These are phyloP conservation scores for Drosophila affinis DNA, from an alignment of 2,888 invertebrate species.

Conservation along the genomic window DNA sequence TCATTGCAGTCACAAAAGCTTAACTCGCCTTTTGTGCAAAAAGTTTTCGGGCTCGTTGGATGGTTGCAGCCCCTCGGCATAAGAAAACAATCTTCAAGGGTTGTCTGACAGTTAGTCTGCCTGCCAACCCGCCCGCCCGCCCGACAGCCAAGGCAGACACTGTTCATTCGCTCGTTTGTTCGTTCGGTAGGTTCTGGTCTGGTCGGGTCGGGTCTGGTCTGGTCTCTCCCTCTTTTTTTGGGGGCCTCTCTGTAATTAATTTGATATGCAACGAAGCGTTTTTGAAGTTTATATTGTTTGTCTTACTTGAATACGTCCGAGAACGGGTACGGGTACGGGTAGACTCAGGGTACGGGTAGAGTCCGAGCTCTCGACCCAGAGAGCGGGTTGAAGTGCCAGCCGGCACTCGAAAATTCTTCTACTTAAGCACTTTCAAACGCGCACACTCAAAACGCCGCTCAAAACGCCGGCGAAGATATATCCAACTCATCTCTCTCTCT, in stretches of 20 bases:
- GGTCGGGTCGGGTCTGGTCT: constrained; percentile 17
- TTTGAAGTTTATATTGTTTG: constrained; percentile 79
- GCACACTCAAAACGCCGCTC: not conserved
- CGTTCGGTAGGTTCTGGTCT: constrained; percentile 13
- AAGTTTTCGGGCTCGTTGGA: constrained; percentile 50
- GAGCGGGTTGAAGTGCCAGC: constrained; percentile 57
- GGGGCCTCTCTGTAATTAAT: constrained; percentile 67
- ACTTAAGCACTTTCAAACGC: constrained; percentile 10
- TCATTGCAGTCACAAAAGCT: constrained; percentile 55
- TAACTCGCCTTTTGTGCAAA: constrained; percentile 69
- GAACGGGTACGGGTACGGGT: not conserved
- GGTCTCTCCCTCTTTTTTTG: constrained; percentile 27
- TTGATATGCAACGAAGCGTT: constrained; percentile 80
- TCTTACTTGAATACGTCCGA: constrained; percentile 63
- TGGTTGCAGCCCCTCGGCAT: constrained; percentile 62
- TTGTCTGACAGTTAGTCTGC: constrained; percentile 66
- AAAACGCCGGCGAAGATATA: constrained; percentile 2
- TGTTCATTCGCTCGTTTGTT: constrained; percentile 24
- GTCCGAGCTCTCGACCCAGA: constrained; percentile 58
- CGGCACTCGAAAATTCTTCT: constrained; percentile 40
- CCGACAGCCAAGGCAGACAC: constrained; percentile 22
- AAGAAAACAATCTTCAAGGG: constrained; percentile 78
- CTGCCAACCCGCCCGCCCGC: constrained; percentile 1
- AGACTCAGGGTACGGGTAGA: constrained; percentile 13
- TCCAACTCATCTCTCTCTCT: constrained; percentile 41